phyloP scores from a whole-genome alignment of 2,797 vertebrate species.

The Nyctalus aviator region DNA sequence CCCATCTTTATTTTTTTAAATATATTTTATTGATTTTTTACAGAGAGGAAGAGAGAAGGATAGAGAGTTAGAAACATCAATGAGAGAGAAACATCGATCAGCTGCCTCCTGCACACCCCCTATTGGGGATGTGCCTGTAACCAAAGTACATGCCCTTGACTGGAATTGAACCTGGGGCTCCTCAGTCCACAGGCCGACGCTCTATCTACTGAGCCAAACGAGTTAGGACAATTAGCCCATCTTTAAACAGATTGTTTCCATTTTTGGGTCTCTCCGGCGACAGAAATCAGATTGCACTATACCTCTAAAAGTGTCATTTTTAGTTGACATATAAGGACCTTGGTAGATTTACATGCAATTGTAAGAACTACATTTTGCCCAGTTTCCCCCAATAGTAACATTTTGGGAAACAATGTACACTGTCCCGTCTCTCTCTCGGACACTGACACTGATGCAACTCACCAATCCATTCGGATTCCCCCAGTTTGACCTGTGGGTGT shows the following conservation, averaged over 20 bases:
- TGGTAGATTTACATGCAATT: background rate
- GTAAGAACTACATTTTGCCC: background rate
- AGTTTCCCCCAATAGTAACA: background rate
- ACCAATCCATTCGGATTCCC: background rate
- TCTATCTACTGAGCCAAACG: too few species aligned
- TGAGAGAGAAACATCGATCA: too few species aligned
- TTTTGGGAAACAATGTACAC: background rate
- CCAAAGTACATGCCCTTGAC: too few species aligned
- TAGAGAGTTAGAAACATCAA: too few species aligned
- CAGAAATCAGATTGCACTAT: background rate
- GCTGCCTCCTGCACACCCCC: too few species aligned
- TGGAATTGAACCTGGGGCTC: too few species aligned
- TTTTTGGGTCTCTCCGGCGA: background rate
- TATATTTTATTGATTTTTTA: too few species aligned
- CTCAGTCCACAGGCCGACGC: too few species aligned
- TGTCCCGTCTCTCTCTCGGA: background rate
- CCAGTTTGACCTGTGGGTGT: background rate
- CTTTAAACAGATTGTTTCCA: background rate
- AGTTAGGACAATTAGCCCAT: background rate
- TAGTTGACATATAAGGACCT: background rate
- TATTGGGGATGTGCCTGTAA: too few species aligned
- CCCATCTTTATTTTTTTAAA: background rate
- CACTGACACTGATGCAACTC: background rate
- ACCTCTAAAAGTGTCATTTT: background rate
- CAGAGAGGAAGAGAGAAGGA: too few species aligned